phyloP scores from a whole-genome alignment of 1,140 invertebrate species.

The Dendroctonus ponderosae region DNA sequence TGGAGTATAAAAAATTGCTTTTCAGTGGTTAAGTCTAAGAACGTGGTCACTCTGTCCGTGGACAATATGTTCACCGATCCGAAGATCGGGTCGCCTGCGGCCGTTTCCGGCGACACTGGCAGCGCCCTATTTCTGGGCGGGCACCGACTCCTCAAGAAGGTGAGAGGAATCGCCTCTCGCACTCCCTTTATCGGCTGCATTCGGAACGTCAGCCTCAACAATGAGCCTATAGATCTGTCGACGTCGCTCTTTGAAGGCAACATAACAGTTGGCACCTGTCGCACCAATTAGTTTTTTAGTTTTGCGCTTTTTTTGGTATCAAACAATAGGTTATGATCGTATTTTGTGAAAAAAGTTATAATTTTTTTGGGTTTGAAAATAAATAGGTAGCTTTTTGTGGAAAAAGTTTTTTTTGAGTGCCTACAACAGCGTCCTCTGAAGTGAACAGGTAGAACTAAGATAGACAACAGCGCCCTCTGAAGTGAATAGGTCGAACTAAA shows the following conservation, averaged over 20 bases:
- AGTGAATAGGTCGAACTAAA: no score
- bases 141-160: slow-evolving; percentile 62
- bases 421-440: no score
- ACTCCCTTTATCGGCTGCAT: slow-evolving; percentile 83
- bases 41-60: slow-evolving; percentile 76
- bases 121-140: slow-evolving; percentile 89
- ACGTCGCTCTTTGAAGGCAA: slow-evolving; percentile 62
- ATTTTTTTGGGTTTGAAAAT: no score
- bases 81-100: slow-evolving; percentile 64
- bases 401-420: no score
- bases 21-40: slow-evolving; percentile 80
- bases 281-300: slow-evolving; percentile 57
- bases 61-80: slow-evolving; percentile 69
- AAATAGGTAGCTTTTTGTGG: no score
- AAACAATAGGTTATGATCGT: no score
- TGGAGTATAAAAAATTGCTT: slow-evolving; percentile 37
- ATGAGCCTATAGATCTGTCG: slow-evolving; percentile 59
- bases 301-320: background rate
- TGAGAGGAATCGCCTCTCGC: slow-evolving; percentile 58
- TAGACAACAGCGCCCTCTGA: no score
- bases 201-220: slow-evolving; percentile 66
- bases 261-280: slow-evolving; percentile 70
- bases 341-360: no score
- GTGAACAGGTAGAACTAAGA: no score
- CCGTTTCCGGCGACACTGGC: slow-evolving; percentile 72